Evolutionary conservation across 1,140 invertebrate species (phyloP).

Genomic region (Aphaenogaster rudis): DNA sequence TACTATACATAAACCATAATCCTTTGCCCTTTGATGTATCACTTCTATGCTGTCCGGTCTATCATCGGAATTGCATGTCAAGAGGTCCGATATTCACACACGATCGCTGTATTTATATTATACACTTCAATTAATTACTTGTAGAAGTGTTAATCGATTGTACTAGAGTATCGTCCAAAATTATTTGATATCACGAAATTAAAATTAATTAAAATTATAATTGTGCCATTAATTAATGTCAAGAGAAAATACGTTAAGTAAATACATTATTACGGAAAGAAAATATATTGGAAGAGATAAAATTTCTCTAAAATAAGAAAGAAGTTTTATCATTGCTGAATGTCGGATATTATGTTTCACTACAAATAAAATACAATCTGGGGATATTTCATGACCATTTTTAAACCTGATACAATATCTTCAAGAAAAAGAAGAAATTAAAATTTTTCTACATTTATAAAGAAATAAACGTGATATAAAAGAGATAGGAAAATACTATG

Average conservation of each 20-base stretch:
- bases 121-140: conserved; percentile 27
- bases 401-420: background rate
- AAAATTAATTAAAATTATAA: background rate
- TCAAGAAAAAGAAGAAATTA: background rate
- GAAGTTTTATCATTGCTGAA: background rate
- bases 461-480: background rate
- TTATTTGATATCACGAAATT: background rate
- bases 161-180: background rate
- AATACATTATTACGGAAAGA: background rate
- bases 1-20: conserved; percentile 33
- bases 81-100: background rate
- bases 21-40: conserved; percentile 58
- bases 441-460: background rate
- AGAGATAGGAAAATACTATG: background rate
- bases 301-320: background rate
- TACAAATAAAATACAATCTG: background rate
- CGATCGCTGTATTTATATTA: background rate
- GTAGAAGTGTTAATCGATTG: background rate
- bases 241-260: background rate
- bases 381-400: background rate
- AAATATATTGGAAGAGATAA: background rate
- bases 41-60: background rate
- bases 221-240: background rate
- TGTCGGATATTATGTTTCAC: background rate
- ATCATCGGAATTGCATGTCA: conserved; percentile 8